These are phyloP conservation scores for Euura lappo DNA, from an alignment of 1,140 invertebrate species.

Conservation along the genomic window DNA sequence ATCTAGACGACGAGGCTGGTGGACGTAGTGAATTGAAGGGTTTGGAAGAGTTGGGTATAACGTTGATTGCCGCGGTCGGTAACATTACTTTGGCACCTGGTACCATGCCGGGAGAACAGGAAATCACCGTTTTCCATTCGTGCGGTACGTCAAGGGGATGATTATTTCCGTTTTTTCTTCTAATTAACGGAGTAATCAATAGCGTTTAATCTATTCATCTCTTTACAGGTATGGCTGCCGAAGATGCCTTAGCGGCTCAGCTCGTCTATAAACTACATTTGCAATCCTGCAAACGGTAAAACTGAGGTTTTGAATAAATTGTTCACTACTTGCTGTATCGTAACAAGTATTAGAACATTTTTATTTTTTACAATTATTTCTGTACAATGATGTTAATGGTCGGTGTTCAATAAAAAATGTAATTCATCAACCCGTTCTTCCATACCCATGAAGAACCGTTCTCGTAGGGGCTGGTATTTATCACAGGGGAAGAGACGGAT, in stretches of 20 bases:
- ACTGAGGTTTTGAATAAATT: too few species aligned
- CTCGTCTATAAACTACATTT: slow-evolving; percentile 38
- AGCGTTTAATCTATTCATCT: slow-evolving; percentile 21
- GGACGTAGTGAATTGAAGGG: neutral
- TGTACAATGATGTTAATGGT: too few species aligned
- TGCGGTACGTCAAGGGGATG: neutral
- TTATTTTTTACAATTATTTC: too few species aligned
- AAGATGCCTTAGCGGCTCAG: slow-evolving; percentile 60
- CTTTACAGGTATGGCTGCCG: slow-evolving; percentile 60
- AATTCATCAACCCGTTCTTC: too few species aligned
- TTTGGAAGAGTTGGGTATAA: neutral
- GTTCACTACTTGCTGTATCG: too few species aligned
- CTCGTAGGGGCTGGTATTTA: too few species aligned
- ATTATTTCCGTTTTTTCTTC: too few species aligned
- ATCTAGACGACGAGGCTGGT: neutral
- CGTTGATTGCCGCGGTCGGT: neutral
- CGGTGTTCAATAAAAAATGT: too few species aligned
- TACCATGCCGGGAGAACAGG: neutral
- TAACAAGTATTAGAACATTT: too few species aligned
- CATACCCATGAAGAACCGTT: too few species aligned
- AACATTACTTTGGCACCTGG: neutral
- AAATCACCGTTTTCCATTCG: neutral
- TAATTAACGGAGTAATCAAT: too few species aligned
- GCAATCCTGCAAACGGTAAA: slow-evolving; percentile 9
- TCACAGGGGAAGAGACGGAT: too few species aligned